phyloP scores from a whole-genome alignment of 2,797 vertebrate species.

The Denticeps clupeoides region DNA sequence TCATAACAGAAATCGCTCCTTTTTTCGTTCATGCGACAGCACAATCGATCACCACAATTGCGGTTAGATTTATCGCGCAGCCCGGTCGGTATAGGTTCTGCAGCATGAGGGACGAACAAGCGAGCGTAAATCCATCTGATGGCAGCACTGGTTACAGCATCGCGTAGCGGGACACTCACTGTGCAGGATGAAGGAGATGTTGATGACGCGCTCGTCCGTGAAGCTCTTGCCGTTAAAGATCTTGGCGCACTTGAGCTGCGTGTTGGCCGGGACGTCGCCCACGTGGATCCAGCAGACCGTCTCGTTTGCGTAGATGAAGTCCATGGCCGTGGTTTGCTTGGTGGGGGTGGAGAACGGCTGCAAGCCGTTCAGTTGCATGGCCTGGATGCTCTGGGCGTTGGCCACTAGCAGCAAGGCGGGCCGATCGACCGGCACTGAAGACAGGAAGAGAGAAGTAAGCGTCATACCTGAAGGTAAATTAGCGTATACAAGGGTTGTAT shows the following conservation, averaged over 20 bases:
- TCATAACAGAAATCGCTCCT: too few species aligned
- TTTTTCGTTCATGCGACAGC: too few species aligned
- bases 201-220: conserved; percentile 74
- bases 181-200: conserved; percentile 92
- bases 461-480: not conserved
- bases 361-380: conserved; percentile 75
- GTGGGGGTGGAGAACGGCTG: conserved; percentile 74
- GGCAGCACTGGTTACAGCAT: not conserved
- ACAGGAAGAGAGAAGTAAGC: not conserved
- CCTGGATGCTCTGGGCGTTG: conserved; percentile 90
- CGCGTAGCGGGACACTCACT: conserved; percentile 63
- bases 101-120: too few species aligned
- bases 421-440: conserved; percentile 83
- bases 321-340: conserved; percentile 93
- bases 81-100: too few species aligned
- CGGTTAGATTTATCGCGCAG: too few species aligned
- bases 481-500: not conserved
- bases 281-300: conserved; percentile 93
- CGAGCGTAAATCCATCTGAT: not conserved
- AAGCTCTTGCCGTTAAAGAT: conserved; percentile 82
- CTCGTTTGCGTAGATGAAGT: conserved; percentile 84
- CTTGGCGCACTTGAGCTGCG: conserved; percentile 83
- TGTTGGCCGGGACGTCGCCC: conserved; percentile 75
- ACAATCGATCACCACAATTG: too few species aligned
- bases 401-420: conserved; percentile 82